phyloP scores from a whole-genome alignment of 35 echinoderm and acorn worm species.

The Heliocidaris tuberculata region DNA sequence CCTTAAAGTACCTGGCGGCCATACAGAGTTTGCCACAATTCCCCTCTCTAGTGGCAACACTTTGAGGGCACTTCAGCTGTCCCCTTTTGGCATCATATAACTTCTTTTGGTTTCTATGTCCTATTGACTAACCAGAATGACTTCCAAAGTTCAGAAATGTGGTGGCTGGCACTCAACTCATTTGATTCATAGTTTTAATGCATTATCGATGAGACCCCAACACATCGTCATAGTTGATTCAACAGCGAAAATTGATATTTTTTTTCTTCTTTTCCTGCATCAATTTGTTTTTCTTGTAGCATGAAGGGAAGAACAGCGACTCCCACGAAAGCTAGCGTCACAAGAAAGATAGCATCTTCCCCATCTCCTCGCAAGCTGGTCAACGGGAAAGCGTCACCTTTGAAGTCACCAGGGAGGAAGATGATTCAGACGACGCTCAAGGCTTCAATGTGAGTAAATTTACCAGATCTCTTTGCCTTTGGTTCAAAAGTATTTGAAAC shows the following conservation, averaged over 20 bases:
- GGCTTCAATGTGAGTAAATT: constrained; percentile 11
- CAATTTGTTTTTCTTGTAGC: not conserved
- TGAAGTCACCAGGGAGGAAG: constrained; percentile 22
- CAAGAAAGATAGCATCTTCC: constrained; percentile 16
- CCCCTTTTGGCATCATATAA: no score
- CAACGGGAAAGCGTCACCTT: constrained; percentile 30
- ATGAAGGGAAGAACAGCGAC: not conserved
- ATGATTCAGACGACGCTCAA: constrained; percentile 27
- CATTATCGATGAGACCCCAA: not conserved
- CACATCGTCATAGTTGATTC: not conserved
- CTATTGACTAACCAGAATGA: no score
- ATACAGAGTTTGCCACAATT: not conserved
- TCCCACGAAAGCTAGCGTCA: constrained; percentile 12
- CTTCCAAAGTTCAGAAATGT: no score
- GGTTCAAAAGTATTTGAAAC: not conserved
- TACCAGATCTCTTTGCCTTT: not conserved
- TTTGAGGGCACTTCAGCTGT: no score
- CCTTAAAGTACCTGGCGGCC: not conserved
- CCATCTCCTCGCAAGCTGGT: constrained; percentile 8
- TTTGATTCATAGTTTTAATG: no score
- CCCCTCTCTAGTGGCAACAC: no score
- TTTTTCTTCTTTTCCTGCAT: not conserved
- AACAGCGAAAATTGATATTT: not conserved
- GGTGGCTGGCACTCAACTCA: no score
- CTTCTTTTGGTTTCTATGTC: no score